Evolutionary conservation across 2,888 invertebrate genomes (phyloP), one percentile per base, ranked within the genome.

Genomic region (Salticus scenicus): DNA sequence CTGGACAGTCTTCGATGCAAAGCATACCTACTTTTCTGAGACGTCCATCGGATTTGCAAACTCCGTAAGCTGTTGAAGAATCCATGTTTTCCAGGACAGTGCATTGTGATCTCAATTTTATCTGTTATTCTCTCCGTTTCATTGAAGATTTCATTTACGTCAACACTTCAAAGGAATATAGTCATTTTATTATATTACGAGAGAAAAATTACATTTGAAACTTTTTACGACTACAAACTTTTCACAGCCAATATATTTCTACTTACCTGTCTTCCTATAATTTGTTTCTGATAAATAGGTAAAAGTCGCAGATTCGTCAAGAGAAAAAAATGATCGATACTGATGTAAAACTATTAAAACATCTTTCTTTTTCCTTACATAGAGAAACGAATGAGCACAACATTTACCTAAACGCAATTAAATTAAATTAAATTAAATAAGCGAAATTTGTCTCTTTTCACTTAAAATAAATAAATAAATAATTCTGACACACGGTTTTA

Each of bases 51-150:
- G 27, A 47, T 37, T 24, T 10, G 28, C 24, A 47, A 42, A 17
- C 70, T 63, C 24, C 57, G 27, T 24, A 33, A 10, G 51, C 42
- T 73, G 31, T 57, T 57, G 57, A n/a, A 24, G 42, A 14, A 42
- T 57, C 73, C 67, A 63, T 57, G 51, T 77, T 80, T 79, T 28
- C 66, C 37, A 33, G 72, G 82, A 83, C 51, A 66, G 66, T 37
- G 33, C 37, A 75, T 67, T 83, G 82, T 83, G 82, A 83, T 83
- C 82, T 83, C 37, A 64, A 76, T 47, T 47, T 47, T 76, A 76
- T 83, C 71, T 71, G 24, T 83, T 75, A 73, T 74, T 66, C 69
- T 75, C 70, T 64, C 42, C 64, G 57, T 70, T 82, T 74, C 63
- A 82, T 75, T 75, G 31, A 24, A 31, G 27, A 75, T 75, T 47